Conservation (phyloP, 2,113 vertebrate species). For the Sminthopsis crassicaudata region DNA sequence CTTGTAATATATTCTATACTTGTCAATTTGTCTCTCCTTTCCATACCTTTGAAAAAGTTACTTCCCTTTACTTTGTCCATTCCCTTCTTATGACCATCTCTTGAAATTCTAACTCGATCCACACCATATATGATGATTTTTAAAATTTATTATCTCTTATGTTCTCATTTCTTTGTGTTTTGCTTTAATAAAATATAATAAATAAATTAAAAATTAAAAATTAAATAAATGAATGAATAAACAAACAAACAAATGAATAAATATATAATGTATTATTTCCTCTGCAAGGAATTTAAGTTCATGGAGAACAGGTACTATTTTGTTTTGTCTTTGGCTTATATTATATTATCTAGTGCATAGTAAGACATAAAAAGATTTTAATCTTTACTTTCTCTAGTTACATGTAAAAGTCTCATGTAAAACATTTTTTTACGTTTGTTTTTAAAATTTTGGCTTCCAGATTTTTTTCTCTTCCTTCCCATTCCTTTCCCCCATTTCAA, state of each 20-base stretch:
- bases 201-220: too few relatives aligned
- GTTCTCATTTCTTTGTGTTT: neutral
- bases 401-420: too few relatives aligned
- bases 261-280: neutral
- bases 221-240: too few relatives aligned
- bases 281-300: neutral
- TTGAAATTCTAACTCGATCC: neutral
- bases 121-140: neutral
- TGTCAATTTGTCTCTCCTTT: neutral
- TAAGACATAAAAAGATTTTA: too few relatives aligned
- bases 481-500: too few relatives aligned
- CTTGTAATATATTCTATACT: neutral
- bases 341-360: neutral
- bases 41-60: neutral
- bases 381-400: neutral
- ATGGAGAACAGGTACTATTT: too few relatives aligned
- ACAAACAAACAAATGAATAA: too few relatives aligned
- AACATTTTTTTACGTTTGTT: too few relatives aligned
- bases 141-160: too few relatives aligned
- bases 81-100: neutral
- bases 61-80: too few relatives aligned
- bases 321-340: neutral
- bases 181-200: neutral
- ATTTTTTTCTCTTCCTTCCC: too few relatives aligned
- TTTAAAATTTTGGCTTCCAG: too few relatives aligned